Evolutionary conservation across 2,888 invertebrate species (phyloP).

Genomic region (Acholoe squamosa): DNA sequence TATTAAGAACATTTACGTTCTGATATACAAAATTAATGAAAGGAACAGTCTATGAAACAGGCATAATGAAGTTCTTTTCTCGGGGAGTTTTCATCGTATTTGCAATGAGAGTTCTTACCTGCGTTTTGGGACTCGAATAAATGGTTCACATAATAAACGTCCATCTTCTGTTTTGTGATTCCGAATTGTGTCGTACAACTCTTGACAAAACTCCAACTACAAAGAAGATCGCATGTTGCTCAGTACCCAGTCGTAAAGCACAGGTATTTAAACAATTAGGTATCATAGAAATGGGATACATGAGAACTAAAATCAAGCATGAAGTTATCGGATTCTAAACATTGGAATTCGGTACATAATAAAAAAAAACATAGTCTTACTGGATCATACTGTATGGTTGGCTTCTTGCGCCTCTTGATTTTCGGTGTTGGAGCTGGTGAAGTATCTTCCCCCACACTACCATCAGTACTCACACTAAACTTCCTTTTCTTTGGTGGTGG

Average conservation of each 20-base stretch:
- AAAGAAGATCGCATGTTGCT: too few relatives aligned
- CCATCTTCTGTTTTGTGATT: constrained; percentile 97
- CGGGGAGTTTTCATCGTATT: neutral
- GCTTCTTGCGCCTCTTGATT: constrained; percentile 59
- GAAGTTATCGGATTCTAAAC: too few relatives aligned
- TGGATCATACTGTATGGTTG: constrained; percentile 76
- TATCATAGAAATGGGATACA: too few relatives aligned
- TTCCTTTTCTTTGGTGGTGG: constrained; percentile 61
- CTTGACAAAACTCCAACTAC: constrained; percentile 87
- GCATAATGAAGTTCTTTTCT: too few relatives aligned
- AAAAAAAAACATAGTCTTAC: constrained; percentile 72
- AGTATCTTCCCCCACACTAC: constrained; percentile 41
- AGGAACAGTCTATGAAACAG: neutral
- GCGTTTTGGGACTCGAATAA: constrained; percentile 96
- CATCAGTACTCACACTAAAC: constrained; percentile 57
- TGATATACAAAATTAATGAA: neutral
- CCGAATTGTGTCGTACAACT: constrained; percentile 94
- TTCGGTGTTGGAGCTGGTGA: constrained; percentile 38
- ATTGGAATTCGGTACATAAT: neutral
- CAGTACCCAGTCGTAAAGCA: too few relatives aligned
- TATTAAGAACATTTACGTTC: too few relatives aligned
- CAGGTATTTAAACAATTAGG: too few relatives aligned
- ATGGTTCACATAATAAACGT: constrained; percentile 93
- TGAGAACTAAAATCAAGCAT: too few relatives aligned
- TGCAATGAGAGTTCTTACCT: constrained; percentile 83